Base-by-base conservation (phyloP, 92 coral and sea anemone species). In the Epizoanthus ramosus region DNA sequence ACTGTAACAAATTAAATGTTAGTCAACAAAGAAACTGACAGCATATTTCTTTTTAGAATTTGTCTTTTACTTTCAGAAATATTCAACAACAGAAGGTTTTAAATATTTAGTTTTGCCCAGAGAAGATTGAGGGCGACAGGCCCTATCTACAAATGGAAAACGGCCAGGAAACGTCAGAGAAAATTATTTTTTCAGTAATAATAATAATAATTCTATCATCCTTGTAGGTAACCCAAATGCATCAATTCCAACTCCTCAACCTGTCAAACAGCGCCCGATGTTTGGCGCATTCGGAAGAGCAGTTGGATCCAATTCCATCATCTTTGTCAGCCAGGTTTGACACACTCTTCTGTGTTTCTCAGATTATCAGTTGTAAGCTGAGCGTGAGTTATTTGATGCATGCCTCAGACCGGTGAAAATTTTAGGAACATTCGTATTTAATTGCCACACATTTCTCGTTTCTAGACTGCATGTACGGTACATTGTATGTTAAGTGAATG, bases 261-360 rank as follows among this genome's bases (percentile, higher is more conserved):
- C 93, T 13, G 93, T 90, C 57, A 87, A 80, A 65, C 91, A 84
- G 50, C 86, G 93, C 21, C 93, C 93, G 10, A 90, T 90, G 93
- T 90, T 90, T 76, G 93, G 93, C 7, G 93, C 93, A 23, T 90
- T 90, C 74, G 93, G 93, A 17, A 84, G 63, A 83, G 82, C 93
- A 54, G 86, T 90, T 67, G 93, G 93, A 35, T 53, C 79, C 1
- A 90, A 90, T 80, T 90, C 93, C 19, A 79, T 90, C 57, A 81
- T 90, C 23, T 90, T 90, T 68, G 88, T 90, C n/a, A 90, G 93
- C 76, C 88, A 87, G 89, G 93, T 83, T 24, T n/a, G 63, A 60
- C 0, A 23, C n/a, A 9, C 3, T 19, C 16, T 19, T 9, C 14
- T 24, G 37, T 64, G 6, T 8, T 9, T 64, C 33, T 12, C 69